A percentile compares a stretch with the other conserved stretches of the same genome.
These are phyloP conservation scores for Girardinichthys multiradiatus DNA, from an alignment of 2,113 vertebrate species.

Conservation along the genomic window DNA sequence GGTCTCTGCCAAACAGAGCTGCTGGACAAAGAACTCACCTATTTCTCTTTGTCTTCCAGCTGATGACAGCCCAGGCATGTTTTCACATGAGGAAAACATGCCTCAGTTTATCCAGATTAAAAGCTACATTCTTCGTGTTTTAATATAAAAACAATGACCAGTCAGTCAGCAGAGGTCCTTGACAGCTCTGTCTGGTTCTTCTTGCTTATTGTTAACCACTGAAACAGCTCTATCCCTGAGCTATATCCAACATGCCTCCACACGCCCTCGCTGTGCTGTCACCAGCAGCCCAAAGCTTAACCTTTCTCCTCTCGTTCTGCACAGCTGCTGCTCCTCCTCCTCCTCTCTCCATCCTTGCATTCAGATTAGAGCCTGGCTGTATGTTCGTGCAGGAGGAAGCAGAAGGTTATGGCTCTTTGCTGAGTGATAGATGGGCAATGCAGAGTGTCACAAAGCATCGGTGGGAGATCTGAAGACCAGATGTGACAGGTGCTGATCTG, in stretches of 20 bases:
- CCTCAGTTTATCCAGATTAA: conserved; percentile 21
- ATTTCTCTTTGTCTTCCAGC: not conserved
- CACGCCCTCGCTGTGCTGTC: conserved; percentile 24
- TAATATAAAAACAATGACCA: conserved; percentile 33
- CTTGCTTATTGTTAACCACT: conserved; percentile 44
- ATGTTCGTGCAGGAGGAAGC: conserved; percentile 13
- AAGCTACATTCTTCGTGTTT: conserved; percentile 35
- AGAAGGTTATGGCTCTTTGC: conserved; percentile 45
- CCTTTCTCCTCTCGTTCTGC: conserved; percentile 54
- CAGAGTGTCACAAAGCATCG: conserved; percentile 53
- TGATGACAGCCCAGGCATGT: not conserved
- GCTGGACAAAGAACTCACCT: not conserved
- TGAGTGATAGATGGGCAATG: conserved; percentile 42
- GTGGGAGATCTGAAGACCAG: conserved; percentile 35
- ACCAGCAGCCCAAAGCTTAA: conserved; percentile 32
- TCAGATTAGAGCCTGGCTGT: conserved; percentile 35
- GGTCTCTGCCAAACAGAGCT: not conserved
- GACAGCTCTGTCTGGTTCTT: conserved; percentile 24
- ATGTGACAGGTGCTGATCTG: conserved; percentile 58
- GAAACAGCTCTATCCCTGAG: conserved; percentile 40
- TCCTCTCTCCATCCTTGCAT: conserved; percentile 25
- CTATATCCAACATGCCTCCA: conserved; percentile 34
- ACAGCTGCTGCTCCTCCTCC: conserved; percentile 13
- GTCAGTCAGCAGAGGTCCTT: conserved; percentile 41
- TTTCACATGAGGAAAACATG: not conserved